Evolutionary conservation across 2,113 vertebrate species (phyloP), one percentile per base, ranked within the genome.

Genomic region (Malurus elegans): DNA sequence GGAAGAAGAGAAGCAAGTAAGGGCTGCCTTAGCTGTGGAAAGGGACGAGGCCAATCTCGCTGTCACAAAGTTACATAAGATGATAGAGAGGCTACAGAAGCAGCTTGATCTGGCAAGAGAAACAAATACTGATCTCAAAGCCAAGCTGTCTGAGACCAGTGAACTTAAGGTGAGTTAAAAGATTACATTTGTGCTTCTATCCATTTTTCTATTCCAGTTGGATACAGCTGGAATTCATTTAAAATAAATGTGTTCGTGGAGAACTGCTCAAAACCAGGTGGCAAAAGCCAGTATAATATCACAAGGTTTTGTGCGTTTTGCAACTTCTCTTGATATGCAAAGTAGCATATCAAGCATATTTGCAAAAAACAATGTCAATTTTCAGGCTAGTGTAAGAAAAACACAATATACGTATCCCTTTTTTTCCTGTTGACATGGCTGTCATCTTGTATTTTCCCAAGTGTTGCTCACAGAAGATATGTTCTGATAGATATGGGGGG

Each of bases 141-240:
- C 98, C 80, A 98, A 98, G 73, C 96, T 99, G 51, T 98, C 98
- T 10, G 98, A 99, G 91, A 98, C 98, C 92, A 98, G 69, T 53
- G 98, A 99, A 93, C 98, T 99, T 54, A 99, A 99, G 99, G 99
- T 98, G 98, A 98, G 97, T 95, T 86, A 64, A 61, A n/a, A 54
- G 5, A 50, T 65, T 62, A 17, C 8, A 12, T 83, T 79, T 94
- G 28, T 79, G 18, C 12, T 45, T 72, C 51, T 56, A 6, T 78
- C 36, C 12, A 16, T 67, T 78, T 54, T 69, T 75, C 66, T 93
- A 7, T 84, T 89, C 42, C 51, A 20, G 8, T 9, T 69, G 34
- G 47, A 36, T 60, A 36, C 25, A 91, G 58, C 32, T 79, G 73
- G 20, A 87, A 17, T 66, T 88, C 2, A 34, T 92, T 85, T 71